A percentile compares a stretch with the other conserved stretches of the same genome.
These are phyloP conservation scores for Siderastrea radians DNA, from an alignment of 92 coral and sea anemone species.

Conservation along the genomic window DNA sequence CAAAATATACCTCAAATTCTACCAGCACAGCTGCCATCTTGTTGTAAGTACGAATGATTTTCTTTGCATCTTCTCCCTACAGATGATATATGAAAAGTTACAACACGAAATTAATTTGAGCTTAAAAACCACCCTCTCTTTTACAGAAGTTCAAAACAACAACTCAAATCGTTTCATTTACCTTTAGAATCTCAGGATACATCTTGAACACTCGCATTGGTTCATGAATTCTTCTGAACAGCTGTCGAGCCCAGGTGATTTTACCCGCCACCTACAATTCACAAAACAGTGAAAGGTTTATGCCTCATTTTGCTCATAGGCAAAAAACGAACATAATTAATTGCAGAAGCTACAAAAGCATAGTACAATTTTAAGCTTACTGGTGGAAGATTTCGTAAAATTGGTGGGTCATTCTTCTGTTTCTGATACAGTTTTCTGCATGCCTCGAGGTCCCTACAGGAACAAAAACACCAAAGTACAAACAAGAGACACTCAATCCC, in stretches of 20 bases:
- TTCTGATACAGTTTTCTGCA: constrained; percentile 97
- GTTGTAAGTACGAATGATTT: constrained; percentile 92
- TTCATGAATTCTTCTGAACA: constrained; percentile 96
- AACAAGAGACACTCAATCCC: not conserved
- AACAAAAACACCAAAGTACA: not conserved
- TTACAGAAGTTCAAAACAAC: not conserved
- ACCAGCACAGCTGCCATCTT: constrained; percentile 98
- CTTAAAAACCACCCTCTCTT: not conserved
- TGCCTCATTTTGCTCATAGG: not conserved
- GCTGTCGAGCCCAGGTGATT: constrained; percentile 98
- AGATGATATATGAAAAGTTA: not conserved
- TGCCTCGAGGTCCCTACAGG: constrained; percentile 90
- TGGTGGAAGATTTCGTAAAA: constrained; percentile 97
- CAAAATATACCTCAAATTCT: constrained; percentile 88
- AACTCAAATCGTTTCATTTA: constrained; percentile 15
- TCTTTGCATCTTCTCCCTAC: constrained; percentile 97
- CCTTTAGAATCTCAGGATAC: constrained; percentile 93
- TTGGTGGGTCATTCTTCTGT: constrained; percentile 98
- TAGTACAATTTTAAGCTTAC: constrained; percentile 56
- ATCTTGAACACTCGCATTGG: constrained; percentile 91
- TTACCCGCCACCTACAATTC: constrained; percentile 90
- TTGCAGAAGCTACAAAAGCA: not conserved
- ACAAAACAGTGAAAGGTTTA: too few species aligned
- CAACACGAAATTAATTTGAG: not conserved
- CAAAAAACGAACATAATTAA: not conserved